Base-by-base conservation (phyloP, 2,888 invertebrate genomes). In the Yponomeuta plumbellus region DNA sequence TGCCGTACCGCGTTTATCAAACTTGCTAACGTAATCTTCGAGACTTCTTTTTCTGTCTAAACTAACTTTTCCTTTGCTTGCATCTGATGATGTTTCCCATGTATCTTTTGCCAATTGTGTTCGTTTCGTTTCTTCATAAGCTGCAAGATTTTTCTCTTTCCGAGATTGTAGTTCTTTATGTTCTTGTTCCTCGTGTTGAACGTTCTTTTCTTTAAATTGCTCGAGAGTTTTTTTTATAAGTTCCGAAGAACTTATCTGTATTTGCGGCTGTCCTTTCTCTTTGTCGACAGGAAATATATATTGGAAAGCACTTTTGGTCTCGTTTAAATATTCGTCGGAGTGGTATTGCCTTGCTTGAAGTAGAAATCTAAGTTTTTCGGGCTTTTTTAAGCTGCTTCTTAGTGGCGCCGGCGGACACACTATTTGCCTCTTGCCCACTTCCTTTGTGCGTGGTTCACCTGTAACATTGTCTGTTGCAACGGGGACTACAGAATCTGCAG, bases 201-300 rank as follows among this genome's bases (percentile, higher is more conserved):
- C 69, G 61, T 69, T 61, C 17, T 71, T 76, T 34, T 66, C 69
- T 63, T 69, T 59, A 40, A 80, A 68, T 71, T 71, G 80, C 68
- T 82, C 75, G 72, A 75, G 72, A 4, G 77, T 80, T 63, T 80
- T 73, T 74, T 73, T 77, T 62, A 85, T 80, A 59, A 86, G 72
- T 70, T 83, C 80, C 17, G 80, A 76, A 11, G 87, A 86, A 71
- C 76, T 81, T 67, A 75, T 72, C 6, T 66, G 65, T 8, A 44
- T 21, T 61, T 40, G 39, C 3, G 66, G n/a, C 23, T 40, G n/a
- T 40, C 20, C 10, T 40, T 44, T 52, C 44, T 52, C 17, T 17
- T 52, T 52, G 4, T 52, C 44, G 13, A 13, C 44, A 52, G 44
- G 44, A 52, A 52, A 52, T 17, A 52, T 52, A 17, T 52, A 52